phyloP scores from a whole-genome alignment of 1,140 invertebrate genomes.

The Pseudomyrmex dendroicus region DNA sequence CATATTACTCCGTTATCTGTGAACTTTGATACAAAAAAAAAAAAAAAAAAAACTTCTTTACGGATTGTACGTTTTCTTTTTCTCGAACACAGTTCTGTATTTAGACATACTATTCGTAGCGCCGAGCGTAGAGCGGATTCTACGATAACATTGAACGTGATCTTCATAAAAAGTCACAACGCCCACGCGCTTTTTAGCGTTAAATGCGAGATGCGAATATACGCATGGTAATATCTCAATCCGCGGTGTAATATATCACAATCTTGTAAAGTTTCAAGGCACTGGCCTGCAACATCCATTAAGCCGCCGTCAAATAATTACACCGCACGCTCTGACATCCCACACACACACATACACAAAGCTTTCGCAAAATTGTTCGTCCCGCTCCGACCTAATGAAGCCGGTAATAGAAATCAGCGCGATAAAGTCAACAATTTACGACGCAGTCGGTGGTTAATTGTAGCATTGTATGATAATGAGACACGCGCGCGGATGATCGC shows the following conservation, averaged over 20 bases:
- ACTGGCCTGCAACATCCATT: slow-evolving; percentile 29
- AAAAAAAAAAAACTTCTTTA: too few relatives aligned
- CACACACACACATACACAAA: neutral
- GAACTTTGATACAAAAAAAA: too few relatives aligned
- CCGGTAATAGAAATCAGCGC: slow-evolving; percentile 39
- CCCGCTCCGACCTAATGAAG: slow-evolving; percentile 3
- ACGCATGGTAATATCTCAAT: slow-evolving; percentile 42
- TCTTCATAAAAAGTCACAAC: slow-evolving; percentile 44
- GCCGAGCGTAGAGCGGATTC: neutral
- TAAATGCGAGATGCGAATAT: slow-evolving; percentile 17
- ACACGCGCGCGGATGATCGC: neutral
- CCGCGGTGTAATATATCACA: slow-evolving; percentile 44
- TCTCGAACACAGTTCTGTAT: too few relatives aligned
- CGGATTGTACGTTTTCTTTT: too few relatives aligned
- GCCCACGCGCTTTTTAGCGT: slow-evolving; percentile 18
- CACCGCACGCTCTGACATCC: slow-evolving; percentile 18
- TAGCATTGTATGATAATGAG: slow-evolving; percentile 36
- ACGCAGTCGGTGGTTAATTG: slow-evolving; percentile 7
- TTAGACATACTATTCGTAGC: too few relatives aligned
- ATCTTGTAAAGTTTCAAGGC: slow-evolving; percentile 41
- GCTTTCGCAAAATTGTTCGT: slow-evolving; percentile 20
- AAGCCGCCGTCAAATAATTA: slow-evolving; percentile 39
- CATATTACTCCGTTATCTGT: too few relatives aligned
- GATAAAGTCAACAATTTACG: slow-evolving; percentile 48
- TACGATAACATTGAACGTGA: slow-evolving; percentile 33